Base-by-base conservation (phyloP, 2,888 invertebrate genomes). In the Acleris cristana region DNA sequence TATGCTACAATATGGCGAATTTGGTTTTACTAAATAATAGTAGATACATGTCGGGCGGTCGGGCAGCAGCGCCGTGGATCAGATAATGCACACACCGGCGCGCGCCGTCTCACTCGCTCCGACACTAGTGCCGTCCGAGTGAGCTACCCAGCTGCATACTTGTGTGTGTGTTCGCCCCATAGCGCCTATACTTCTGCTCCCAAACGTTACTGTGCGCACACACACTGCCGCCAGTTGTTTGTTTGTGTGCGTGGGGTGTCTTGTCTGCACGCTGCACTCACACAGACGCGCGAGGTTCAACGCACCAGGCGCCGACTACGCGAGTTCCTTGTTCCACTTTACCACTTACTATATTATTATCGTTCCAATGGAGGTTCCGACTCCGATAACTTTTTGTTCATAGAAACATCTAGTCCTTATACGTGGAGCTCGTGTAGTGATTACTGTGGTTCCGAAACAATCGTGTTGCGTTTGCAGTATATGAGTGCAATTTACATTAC, bases 261-360 rank as follows among this genome's bases (percentile, higher is more conserved):
- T 21, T 23, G 66, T 66, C 52, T 18, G 52, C 18, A 57, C 52
- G 8, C 44, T 65, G 76, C 71, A 80, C 83, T 86, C 81, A 79
- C 80, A 73, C 71, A 71, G 48, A 49, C 75, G 68, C 76, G 73
- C 80, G 87, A 87, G 89, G 92, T 92, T 92, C 92, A 92, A 92
- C 85, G 92, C 84, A 90, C 92, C 87, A 90, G 85, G 87, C 86
- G 83, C 88, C 86, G 78, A 89, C 90, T 88, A 86, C 86, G 88
- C 88, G 89, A 92, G 92, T 92, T 92, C 92, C 92, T 92, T 92
- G 92, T 92, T 92, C 92, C 87, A 92, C 92, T 92, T 92, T 89
- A 88, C 83, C 82, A 90, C 88, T 90, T 89, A 90, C 88, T 88
- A 87, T 89, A 87, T 89, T 92, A 90, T 90, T 92, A 90, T 90